A percentile compares a stretch with the other conserved stretches of the same genome.
phyloP scores from a whole-genome alignment of 2,797 vertebrate genomes.

The Enoplosus armatus region DNA sequence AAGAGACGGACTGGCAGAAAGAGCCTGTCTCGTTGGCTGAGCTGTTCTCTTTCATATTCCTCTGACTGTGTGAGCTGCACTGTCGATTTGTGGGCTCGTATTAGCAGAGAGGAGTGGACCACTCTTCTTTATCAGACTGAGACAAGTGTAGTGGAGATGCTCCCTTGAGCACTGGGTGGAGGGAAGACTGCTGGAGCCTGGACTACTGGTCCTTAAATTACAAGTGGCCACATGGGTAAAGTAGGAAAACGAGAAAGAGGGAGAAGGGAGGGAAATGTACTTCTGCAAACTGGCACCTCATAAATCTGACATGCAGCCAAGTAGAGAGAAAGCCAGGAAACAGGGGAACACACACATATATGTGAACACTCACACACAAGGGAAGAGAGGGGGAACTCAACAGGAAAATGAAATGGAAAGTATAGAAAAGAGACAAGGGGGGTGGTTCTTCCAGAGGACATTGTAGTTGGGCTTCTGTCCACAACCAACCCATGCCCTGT shows the following conservation, averaged over 20 bases:
- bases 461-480: slow-evolving; percentile 60
- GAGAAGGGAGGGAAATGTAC: slow-evolving; percentile 53
- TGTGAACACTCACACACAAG: background rate
- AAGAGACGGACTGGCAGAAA: slow-evolving; percentile 31
- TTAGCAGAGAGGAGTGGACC: slow-evolving; percentile 57
- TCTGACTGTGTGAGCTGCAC: slow-evolving; percentile 25
- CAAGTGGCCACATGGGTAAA: slow-evolving; percentile 73
- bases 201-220: slow-evolving; percentile 73
- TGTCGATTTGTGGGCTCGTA: slow-evolving; percentile 54
- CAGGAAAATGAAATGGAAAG: slow-evolving; percentile 62
- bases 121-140: slow-evolving; percentile 67
- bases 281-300: slow-evolving; percentile 75
- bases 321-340: slow-evolving; percentile 64
- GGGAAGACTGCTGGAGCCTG: slow-evolving; percentile 40
- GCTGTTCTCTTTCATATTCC: slow-evolving; percentile 50
- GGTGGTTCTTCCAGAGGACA: slow-evolving; percentile 54
- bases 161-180: slow-evolving; percentile 56
- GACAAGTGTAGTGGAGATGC: slow-evolving; percentile 60
- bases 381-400: slow-evolving; percentile 44
- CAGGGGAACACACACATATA: background rate
- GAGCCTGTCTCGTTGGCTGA: slow-evolving; percentile 9
- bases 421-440: slow-evolving; percentile 49
- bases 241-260: slow-evolving; percentile 60
- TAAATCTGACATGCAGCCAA: slow-evolving; percentile 79
- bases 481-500: slow-evolving; percentile 65